These are phyloP conservation scores for Schizopygopsis malacanthus DNA, from an alignment of 2,797 vertebrate species.

Conservation along the genomic window DNA sequence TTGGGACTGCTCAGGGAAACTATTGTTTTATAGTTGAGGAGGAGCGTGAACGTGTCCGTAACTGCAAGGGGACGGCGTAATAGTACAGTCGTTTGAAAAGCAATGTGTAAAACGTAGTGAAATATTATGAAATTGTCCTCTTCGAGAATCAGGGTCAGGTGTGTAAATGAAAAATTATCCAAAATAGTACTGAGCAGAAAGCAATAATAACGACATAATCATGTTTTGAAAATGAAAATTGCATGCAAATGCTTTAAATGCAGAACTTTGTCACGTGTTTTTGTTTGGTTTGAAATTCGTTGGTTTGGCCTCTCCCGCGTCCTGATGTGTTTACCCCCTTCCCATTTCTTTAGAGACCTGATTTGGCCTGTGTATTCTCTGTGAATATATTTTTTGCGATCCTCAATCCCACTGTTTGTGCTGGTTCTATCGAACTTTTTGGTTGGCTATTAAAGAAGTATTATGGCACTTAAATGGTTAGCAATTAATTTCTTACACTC, in stretches of 20 bases:
- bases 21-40: conserved; percentile 45
- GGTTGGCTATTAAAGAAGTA: conserved; percentile 18
- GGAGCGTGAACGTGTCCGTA: conserved; percentile 20
- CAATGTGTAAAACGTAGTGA: conserved; percentile 13
- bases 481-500: conserved; percentile 26
- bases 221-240: conserved; percentile 43
- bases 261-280: conserved; percentile 17
- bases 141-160: conserved; percentile 52
- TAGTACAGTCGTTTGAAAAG: conserved; percentile 6
- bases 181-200: conserved; percentile 54
- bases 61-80: background rate
- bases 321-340: background rate
- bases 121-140: conserved; percentile 35
- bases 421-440: conserved; percentile 39
- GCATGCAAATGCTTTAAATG: conserved; percentile 47
- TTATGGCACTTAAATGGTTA: conserved; percentile 36
- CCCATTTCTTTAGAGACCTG: conserved; percentile 23
- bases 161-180: conserved; percentile 44
- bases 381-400: conserved; percentile 35
- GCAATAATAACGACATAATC: conserved; percentile 54
- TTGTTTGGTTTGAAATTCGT: conserved; percentile 40
- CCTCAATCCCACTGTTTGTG: conserved; percentile 22
- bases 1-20: conserved; percentile 57
- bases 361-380: conserved; percentile 36
- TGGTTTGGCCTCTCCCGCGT: conserved; percentile 17